Conservation (phyloP, 2,888 invertebrate genomes). For the Anticlea derivata region DNA sequence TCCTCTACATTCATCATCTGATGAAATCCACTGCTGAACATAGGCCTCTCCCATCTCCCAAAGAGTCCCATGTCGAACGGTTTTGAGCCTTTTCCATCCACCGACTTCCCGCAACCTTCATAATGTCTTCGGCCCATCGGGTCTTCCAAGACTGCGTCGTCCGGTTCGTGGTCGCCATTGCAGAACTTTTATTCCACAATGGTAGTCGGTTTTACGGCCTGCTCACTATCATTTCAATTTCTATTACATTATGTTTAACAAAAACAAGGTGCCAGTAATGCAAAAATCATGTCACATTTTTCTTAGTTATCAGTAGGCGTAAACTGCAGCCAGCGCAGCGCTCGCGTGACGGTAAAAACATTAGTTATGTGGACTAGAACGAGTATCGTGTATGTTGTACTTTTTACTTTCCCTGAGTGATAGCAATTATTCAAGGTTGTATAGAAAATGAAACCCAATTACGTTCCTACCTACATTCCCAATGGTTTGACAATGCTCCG, state of each 20-base stretch:
- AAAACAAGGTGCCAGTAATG: constrained; percentile 16
- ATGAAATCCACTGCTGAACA: no score
- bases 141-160: no score
- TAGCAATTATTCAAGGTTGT: constrained; percentile 48
- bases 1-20: no score
- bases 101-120: no score
- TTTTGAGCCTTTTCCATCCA: no score
- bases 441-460: constrained; percentile 68
- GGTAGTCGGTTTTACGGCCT: no score
- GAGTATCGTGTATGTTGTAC: constrained; percentile 32
- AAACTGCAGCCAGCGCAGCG: constrained; percentile 20
- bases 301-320: constrained; percentile 30
- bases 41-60: no score
- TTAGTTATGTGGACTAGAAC: constrained; percentile 29
- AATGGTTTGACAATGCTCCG: constrained; percentile 40
- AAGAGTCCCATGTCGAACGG: no score
- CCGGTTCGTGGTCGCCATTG: no score
- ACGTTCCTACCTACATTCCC: constrained; percentile 59
- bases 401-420: constrained; percentile 40
- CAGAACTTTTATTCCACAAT: no score
- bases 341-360: constrained; percentile 35
- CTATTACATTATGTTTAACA: constrained; percentile 8
- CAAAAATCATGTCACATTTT: constrained; percentile 27
- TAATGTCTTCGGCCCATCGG: no score
- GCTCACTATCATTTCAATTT: no score